These are phyloP conservation scores for Netelia fuscicornis DNA, from an alignment of 2,888 invertebrate species.

Conservation along the genomic window DNA sequence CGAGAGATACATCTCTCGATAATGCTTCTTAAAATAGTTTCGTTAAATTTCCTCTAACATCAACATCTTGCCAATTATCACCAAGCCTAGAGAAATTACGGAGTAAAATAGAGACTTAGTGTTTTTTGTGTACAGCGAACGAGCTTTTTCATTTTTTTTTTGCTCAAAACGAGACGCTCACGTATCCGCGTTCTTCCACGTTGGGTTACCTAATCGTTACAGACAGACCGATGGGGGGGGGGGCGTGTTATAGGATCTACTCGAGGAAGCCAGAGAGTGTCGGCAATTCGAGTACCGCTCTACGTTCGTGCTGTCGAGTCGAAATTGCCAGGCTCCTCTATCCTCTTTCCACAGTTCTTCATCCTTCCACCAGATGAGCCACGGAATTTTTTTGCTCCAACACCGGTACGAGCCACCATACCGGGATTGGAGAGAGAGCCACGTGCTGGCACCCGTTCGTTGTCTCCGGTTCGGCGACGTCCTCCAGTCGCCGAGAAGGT, in stretches of 20 bases:
- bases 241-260: not conserved
- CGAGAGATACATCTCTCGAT: too few species aligned
- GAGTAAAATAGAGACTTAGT: too few species aligned
- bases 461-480: constrained; percentile 21
- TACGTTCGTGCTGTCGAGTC: constrained; percentile 49
- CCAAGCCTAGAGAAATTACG: too few species aligned
- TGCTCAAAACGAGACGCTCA: not conserved
- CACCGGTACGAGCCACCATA: not conserved
- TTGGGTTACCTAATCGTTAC: constrained; percentile 31
- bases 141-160: not conserved
- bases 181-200: not conserved
- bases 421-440: too few species aligned
- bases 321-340: constrained; percentile 53
- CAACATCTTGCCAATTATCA: too few species aligned
- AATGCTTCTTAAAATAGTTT: too few species aligned
- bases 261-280: not conserved
- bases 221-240: constrained; percentile 7
- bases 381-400: constrained; percentile 23
- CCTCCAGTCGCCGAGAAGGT: not conserved
- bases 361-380: constrained; percentile 18
- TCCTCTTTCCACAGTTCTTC: constrained; percentile 2
- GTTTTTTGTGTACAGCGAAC: too few species aligned
- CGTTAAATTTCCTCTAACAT: too few species aligned
- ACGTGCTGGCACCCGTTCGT: not conserved
- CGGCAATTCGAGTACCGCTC: constrained; percentile 62